Evolutionary conservation across 1,140 invertebrate species (phyloP), one percentile per base, ranked within the genome.

Genomic region (Lamellibrachia luymesi): DNA sequence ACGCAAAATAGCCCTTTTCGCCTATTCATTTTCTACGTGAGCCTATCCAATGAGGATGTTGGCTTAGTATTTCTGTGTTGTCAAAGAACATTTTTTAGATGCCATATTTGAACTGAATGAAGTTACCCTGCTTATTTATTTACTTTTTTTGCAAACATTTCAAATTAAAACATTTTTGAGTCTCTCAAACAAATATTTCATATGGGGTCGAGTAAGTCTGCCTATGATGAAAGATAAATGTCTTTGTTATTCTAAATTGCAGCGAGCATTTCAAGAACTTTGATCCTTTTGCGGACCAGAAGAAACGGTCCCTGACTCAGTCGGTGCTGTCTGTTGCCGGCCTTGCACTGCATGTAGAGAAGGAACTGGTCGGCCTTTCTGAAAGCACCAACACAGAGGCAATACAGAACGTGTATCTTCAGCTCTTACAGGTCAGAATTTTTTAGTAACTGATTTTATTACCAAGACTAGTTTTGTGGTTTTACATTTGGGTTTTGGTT

Each of bases 281-380:
- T 95, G 98, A 99, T 97, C 97, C 97, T 51, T 99, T 99, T 96
- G 96, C 96, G 92, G 97, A 97, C 22, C 97, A 98, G 95, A 99
- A 99, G 95, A 93, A 97, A 90, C 96, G 97, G 50, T 96, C 97
- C 5, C 97, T 98, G 91, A 94, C 93, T 52, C 51, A 92, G 13
- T 64, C 93, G 13, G 38, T 93, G 92, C n/a, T 27, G n/a, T 90
- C 90, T 27, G 4, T 94, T 50, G 56, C 38, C 27, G 25, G 90
- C 6, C 90, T 93, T 51, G 92, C 49, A 6, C 10, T 22, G 1
- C 64, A 64, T 80, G 25, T 90, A 8, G 22, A 89, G 92, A 91
- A 91, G 22, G 89, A 90, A 25, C 6, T 91, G n/a, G 25, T 91
- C 7, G 50, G 0, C 90, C 25, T 51, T 50, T 27, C 50, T 27